phyloP scores from a whole-genome alignment of 1,140 invertebrate genomes.

The Cylas formicarius region DNA sequence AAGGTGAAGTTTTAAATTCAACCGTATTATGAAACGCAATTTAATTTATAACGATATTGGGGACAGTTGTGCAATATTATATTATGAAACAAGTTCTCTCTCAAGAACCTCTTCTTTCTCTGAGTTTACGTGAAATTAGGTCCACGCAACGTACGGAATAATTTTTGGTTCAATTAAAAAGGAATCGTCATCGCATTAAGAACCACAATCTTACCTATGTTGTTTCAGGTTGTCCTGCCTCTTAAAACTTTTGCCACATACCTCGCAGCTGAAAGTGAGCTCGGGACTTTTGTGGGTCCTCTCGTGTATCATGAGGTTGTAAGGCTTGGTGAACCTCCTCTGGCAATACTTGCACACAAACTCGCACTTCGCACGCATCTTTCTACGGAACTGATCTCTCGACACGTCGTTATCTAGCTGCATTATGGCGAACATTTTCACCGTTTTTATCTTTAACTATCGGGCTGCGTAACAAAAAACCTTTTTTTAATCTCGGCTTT shows the following conservation, averaged over 20 bases:
- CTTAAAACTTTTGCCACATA: conserved; percentile 97
- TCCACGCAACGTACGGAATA: too few species aligned
- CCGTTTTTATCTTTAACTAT: conserved; percentile 4
- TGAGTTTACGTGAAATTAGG: too few species aligned
- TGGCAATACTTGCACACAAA: conserved; percentile 99
- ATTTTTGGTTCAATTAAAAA: neutral
- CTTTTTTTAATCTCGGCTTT: conserved; percentile 6
- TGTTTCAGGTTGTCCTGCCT: conserved; percentile 93
- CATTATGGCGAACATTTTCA: conserved; percentile 72
- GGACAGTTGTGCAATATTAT: too few species aligned
- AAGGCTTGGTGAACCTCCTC: conserved; percentile 97
- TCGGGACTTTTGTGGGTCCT: conserved; percentile 95
- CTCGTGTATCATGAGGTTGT: conserved; percentile 99
- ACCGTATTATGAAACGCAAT: too few species aligned
- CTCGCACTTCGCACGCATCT: conserved; percentile 91
- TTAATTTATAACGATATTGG: too few species aligned
- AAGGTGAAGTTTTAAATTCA: too few species aligned
- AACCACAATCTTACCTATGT: conserved; percentile 67
- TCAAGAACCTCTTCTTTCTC: too few species aligned
- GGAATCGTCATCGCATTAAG: too few species aligned
- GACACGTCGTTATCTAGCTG: conserved; percentile 85
- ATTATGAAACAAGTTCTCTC: too few species aligned
- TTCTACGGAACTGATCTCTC: conserved; percentile 84
- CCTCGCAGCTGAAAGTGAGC: conserved; percentile 96
- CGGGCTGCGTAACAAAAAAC: neutral